Base-by-base conservation (phyloP, 1,140 invertebrate species). In the Drosophila sp. region DNA sequence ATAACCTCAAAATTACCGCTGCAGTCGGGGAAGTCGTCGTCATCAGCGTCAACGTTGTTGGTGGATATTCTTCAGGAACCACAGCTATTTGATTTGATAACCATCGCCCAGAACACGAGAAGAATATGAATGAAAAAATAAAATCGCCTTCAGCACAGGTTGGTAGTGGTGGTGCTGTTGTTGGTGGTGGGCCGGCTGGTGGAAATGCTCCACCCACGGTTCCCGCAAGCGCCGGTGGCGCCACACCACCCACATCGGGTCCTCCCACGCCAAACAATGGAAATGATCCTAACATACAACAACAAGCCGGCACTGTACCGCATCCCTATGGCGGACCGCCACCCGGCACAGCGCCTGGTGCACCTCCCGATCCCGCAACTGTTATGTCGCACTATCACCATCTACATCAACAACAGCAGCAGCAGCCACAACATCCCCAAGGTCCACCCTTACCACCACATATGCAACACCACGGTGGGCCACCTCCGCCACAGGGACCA, bases 41-140 rank as follows among this genome's bases (percentile, higher is more conserved):
- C 82, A 72, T 86, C 82, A 78, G 62, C 69, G 66, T 87, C 82
- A 82, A 70, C 83, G 80, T 80, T 82, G 79, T 76, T 77, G 72
- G 61, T 76, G 76, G 75, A 56, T 78, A 65, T 64, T 82, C 78
- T 71, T 65, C 74, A 76, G 69, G 50, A 70, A 62, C 58, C 38
- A 66, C 75, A 79, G 50, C 66, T 41, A 59, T 57, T 63, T 58
- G 58, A 63, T 58, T 71, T 48, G 32, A 18, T 54, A 57, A 73
- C 62, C 66, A 73, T 45, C 45, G 54, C 46, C 32, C 18, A 32
- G 16, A 29, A 56, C 74, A 66, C 78, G 41, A 58, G 41, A 56
- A 76, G 27, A 65, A 69, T 51, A 91, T 91, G 90, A 91, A 91
- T 89, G 90, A 91, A 29, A 91, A 91, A 90, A 91, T 90, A 58